These are phyloP conservation scores for Fringilla coelebs DNA, from an alignment of 2,797 vertebrate genomes.

Conservation along the genomic window DNA sequence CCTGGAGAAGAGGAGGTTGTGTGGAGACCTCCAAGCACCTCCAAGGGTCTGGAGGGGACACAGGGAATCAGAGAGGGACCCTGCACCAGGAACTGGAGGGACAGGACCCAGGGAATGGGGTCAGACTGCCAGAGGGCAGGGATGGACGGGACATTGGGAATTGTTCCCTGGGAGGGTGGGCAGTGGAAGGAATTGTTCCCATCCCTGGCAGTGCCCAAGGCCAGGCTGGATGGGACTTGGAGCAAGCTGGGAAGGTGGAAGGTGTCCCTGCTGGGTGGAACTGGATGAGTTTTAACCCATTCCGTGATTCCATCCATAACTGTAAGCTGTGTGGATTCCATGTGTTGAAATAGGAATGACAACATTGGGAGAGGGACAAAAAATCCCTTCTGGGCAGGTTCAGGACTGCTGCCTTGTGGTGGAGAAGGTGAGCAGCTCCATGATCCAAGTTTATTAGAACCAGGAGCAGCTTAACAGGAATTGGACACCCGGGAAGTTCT, in stretches of 20 bases:
- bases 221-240: not conserved
- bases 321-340: not conserved
- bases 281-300: not conserved
- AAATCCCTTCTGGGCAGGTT: not conserved
- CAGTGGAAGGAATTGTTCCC: too few species aligned
- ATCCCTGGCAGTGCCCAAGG: not conserved
- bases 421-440: not conserved
- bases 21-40: not conserved
- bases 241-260: not conserved
- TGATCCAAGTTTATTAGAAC: not conserved
- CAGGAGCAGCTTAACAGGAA: not conserved
- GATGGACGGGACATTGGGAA: not conserved
- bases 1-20: not conserved
- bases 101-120: not conserved
- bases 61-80: not conserved
- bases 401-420: not conserved
- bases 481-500: not conserved
- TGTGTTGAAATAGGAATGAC: not conserved
- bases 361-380: not conserved
- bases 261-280: not conserved
- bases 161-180: fast-evolving
- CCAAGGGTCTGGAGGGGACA: not conserved
- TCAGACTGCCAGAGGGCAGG: too few species aligned
- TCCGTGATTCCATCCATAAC: not conserved
- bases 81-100: not conserved